Base-by-base conservation (phyloP, 2,113 vertebrate genomes). In the Pygoscelis antarcticus region DNA sequence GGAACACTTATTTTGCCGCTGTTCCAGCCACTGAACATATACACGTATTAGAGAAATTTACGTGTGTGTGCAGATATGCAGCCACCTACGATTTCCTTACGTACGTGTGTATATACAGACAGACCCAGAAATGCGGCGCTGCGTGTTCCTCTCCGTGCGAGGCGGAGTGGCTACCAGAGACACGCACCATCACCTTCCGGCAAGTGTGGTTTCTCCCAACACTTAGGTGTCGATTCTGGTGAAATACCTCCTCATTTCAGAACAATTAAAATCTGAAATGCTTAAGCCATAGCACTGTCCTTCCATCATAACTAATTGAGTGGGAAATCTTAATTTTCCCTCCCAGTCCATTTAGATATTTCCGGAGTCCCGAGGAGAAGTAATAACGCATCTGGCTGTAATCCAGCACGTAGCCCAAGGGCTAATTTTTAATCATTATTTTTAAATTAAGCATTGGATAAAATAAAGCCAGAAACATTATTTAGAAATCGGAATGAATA, bases 41-140 rank as follows among this genome's bases (percentile, higher is more conserved):
- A 98, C 97, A 98, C 94, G 96, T 96, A 94, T 96, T 84, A 95
- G 96, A 90, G 80, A 95, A 95, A 91, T 76, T 18, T 94, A 29
- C 46, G 83, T 54, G 52, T 76, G 66, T 71, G 82, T 69, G 55
- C 57, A 52, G 70, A 61, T 54, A 51, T 2, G 34, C 38, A 86
- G 51, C 83, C 93, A 68, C 55, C 92, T 54, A 46, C 52, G 20
- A 68, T 68, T 87, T 71, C 26, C 75, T 42, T 65, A 61, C 17
- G 52, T 14, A 15, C n/a, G 38, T 54, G 90, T 90, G 62, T 76
- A 16, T 47, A 30, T 61, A n/a, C 17, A 58, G 79, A 46, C 80
- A 86, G 81, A 94, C 42, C 46, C 77, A 61, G 44, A 66, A 66
- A 81, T 6, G 55, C 62, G 49, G 69, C 27, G 62, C 83, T 32